Conservation (phyloP, 2,113 vertebrate species). For the Mastomys coucha region DNA sequence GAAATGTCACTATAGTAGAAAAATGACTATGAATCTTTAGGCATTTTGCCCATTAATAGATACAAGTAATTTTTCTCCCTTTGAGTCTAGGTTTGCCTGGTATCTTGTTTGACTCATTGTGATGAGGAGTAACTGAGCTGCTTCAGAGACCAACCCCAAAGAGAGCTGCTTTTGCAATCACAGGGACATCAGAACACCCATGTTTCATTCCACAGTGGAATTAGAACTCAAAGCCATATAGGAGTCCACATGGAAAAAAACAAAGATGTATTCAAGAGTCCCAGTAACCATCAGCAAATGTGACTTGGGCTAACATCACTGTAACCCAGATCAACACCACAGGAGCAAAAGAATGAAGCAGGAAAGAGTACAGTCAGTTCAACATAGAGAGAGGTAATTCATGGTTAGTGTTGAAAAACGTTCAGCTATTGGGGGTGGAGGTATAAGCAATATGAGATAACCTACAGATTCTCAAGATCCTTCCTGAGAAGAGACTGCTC, state of each 20-base stretch:
- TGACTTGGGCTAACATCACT: not conserved
- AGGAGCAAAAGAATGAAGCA: not conserved
- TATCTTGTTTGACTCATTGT: not conserved
- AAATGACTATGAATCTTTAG: not conserved
- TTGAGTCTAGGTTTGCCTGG: not conserved
- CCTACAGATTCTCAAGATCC: not conserved
- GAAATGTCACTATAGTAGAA: not conserved
- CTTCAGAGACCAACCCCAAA: not conserved
- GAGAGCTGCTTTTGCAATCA: not conserved
- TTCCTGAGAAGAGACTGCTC: not conserved
- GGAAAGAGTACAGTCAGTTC: not conserved
- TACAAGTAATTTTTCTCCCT: not conserved
- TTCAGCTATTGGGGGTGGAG: not conserved
- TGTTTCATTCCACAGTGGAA: not conserved
- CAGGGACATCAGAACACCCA: not conserved
- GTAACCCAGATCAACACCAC: not conserved
- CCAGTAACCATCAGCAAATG: not conserved
- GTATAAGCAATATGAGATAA: not conserved
- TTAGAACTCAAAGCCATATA: not conserved
- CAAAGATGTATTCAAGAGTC: not conserved
- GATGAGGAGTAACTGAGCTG: not conserved
- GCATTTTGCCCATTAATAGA: not conserved
- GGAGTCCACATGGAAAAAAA: not conserved
- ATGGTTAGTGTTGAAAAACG: not conserved
- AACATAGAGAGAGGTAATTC: not conserved